phyloP scores from a whole-genome alignment of 2,888 invertebrate species.

The Mamestra brassicae region DNA sequence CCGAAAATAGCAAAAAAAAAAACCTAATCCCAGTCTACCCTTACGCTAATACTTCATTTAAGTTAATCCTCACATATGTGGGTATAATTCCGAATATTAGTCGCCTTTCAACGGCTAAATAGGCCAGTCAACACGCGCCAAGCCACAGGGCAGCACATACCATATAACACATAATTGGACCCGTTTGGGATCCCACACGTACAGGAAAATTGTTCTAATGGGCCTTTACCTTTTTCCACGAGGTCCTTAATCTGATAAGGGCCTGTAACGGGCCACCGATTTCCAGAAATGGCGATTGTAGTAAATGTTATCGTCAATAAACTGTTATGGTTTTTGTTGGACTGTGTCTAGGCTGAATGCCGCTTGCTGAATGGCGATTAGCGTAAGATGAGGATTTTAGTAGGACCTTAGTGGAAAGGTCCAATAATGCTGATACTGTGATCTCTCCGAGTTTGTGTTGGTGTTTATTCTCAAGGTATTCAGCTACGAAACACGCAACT shows the following conservation, averaged over 20 bases:
- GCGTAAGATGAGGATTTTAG: not conserved
- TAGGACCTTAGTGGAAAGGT: no score
- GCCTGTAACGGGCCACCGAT: conserved; percentile 51
- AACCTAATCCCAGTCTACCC: not conserved
- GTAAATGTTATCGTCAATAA: conserved; percentile 53
- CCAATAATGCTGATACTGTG: no score
- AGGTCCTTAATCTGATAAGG: conserved; percentile 64
- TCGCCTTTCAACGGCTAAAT: conserved; percentile 30
- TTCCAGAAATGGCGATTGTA: conserved; percentile 39
- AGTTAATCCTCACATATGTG: conserved; percentile 25
- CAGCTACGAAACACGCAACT: no score
- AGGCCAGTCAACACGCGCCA: conserved; percentile 27
- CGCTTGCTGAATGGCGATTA: not conserved
- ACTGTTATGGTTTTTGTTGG: conserved; percentile 29
- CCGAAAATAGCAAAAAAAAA: conserved; percentile 3
- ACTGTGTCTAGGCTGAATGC: not conserved
- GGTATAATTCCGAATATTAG: conserved; percentile 26
- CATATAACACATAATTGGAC: conserved; percentile 53
- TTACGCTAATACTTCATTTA: conserved; percentile 8
- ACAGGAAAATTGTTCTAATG: conserved; percentile 63
- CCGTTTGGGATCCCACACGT: conserved; percentile 52
- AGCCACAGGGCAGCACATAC: conserved; percentile 29
- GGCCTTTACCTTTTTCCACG: conserved; percentile 54
- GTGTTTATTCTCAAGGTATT: no score
- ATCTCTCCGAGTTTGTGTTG: no score